phyloP scores from a whole-genome alignment of 2,888 invertebrate species.

The Ischnus inquisitorius region DNA sequence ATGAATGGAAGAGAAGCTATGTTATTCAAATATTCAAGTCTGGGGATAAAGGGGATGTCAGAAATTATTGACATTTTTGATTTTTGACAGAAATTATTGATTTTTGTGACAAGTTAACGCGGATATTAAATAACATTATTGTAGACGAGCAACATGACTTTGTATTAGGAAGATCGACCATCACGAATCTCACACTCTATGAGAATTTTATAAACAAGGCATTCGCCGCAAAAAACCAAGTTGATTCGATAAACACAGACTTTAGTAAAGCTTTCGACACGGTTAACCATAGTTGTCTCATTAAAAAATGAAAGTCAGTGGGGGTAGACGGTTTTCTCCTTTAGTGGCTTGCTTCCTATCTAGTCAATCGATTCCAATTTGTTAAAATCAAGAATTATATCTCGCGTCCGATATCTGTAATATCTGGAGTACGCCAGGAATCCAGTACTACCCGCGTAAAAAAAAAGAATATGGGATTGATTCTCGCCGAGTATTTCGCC shows the following conservation, averaged over 20 bases:
- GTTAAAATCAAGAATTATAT: not conserved
- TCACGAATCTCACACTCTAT: not conserved
- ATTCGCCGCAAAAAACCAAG: not conserved
- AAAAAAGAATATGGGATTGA: too few species aligned
- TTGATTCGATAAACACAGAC: constrained; percentile 3
- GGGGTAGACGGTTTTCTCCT: not conserved
- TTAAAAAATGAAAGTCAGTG: constrained; percentile 5
- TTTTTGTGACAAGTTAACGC: not conserved
- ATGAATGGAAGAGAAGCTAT: not conserved
- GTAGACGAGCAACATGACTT: not conserved
- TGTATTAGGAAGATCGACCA: not conserved
- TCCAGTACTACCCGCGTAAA: too few species aligned
- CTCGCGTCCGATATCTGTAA: not conserved
- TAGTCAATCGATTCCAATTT: constrained; percentile 10
- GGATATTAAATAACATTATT: not conserved
- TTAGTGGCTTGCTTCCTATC: constrained; percentile 1
- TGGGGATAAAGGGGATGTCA: not conserved
- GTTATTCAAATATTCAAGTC: not conserved
- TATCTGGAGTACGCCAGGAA: constrained; percentile 19
- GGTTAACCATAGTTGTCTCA: not conserved
- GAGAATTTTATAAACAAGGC: not conserved
- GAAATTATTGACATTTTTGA: not conserved
- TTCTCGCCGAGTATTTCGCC: too few species aligned
- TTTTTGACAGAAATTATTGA: not conserved
- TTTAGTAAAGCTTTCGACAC: constrained; percentile 18